A percentile compares a stretch with the other conserved stretches of the same genome.
Conservation (phyloP, 2,797 vertebrate genomes). For the Atherinosoma microstoma region DNA sequence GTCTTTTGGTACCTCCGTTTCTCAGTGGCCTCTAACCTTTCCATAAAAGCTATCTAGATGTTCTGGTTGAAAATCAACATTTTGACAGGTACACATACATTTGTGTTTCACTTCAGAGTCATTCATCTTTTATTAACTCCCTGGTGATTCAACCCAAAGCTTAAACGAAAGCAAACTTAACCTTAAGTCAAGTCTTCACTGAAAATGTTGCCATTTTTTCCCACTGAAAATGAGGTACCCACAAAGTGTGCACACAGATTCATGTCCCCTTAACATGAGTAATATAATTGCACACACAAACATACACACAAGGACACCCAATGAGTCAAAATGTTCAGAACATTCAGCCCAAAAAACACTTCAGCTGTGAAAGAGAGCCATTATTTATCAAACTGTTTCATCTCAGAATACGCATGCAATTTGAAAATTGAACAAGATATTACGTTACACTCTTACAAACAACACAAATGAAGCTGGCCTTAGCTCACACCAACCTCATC, state of each 20-base stretch:
- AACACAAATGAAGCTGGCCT: not conserved
- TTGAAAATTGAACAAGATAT: not conserved
- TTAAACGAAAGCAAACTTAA: not conserved
- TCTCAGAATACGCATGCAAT: not conserved
- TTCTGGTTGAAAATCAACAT: conserved; percentile 5
- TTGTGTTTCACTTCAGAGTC: not conserved
- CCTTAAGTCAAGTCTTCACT: not conserved
- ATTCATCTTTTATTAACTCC: not conserved
- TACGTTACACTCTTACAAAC: not conserved
- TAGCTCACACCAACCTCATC: not conserved
- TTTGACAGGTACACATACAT: not conserved
- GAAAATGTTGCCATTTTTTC: not conserved
- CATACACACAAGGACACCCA: not conserved
- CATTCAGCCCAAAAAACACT: conserved; percentile 6
- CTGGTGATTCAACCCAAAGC: not conserved
- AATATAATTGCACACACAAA: too few species aligned
- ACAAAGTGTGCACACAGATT: not conserved
- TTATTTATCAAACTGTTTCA: not conserved
- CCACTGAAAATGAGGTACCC: not conserved
- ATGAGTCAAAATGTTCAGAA: conserved; percentile 8
- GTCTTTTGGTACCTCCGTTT: conserved; percentile 27
- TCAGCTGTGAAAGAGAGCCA: not conserved
- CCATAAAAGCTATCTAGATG: conserved; percentile 10
- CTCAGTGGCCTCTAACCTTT: conserved; percentile 23
- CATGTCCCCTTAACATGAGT: not conserved